Conservation (phyloP, 2,113 vertebrate genomes). For the Dendrocopos noguchii region DNA sequence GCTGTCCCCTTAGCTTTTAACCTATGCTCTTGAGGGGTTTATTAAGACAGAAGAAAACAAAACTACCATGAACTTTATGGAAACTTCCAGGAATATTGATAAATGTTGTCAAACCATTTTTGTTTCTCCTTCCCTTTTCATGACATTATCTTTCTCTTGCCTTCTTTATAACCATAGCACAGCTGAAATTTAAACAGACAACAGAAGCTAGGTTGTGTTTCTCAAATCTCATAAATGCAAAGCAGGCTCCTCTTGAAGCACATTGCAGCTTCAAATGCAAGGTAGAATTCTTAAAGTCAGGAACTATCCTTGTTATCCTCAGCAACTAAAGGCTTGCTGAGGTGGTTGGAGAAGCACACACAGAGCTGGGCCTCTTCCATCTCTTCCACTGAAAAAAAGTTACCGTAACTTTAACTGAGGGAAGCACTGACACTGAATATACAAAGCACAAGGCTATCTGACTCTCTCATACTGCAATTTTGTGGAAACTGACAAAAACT, state of each 20-base stretch:
- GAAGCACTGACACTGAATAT: neutral
- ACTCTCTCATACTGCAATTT: neutral
- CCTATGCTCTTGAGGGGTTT: neutral
- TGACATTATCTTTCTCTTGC: neutral
- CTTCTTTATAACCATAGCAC: constrained; percentile 22
- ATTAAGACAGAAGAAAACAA: neutral
- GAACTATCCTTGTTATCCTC: neutral
- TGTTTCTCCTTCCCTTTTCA: neutral
- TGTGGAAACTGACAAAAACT: neutral
- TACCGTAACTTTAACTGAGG: neutral
- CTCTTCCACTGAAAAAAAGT: neutral
- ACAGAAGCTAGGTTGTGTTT: neutral
- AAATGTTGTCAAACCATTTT: neutral
- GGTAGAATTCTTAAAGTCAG: neutral
- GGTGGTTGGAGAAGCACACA: neutral
- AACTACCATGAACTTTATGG: neutral
- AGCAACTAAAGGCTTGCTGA: neutral
- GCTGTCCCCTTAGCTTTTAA: neutral
- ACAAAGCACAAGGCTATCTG: neutral
- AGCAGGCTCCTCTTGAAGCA: neutral
- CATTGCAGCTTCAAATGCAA: neutral
- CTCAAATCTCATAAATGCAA: neutral
- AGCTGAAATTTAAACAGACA: neutral
- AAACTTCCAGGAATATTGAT: neutral
- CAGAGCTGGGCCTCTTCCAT: neutral